phyloP scores from a whole-genome alignment of 2,797 vertebrate genomes.

The Oryzias dopingdopingensis region DNA sequence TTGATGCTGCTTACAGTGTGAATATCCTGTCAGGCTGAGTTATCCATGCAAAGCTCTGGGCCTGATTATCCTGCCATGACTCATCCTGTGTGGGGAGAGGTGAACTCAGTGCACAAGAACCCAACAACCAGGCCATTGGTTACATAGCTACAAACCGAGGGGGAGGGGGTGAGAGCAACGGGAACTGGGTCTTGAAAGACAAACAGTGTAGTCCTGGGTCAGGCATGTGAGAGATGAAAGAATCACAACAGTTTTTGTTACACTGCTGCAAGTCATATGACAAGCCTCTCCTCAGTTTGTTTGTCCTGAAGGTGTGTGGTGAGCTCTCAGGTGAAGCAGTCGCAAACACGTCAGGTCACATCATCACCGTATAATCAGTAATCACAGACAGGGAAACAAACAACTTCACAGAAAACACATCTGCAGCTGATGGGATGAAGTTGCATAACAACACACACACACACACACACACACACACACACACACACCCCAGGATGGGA shows the following conservation, averaged over 20 bases:
- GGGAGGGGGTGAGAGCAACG: constrained; percentile 26
- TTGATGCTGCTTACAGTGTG: constrained; percentile 46
- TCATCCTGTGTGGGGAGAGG: constrained; percentile 63
- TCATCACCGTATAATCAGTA: constrained; percentile 55
- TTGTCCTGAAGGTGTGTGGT: constrained; percentile 25
- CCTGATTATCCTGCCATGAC: constrained; percentile 73
- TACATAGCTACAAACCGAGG: constrained; percentile 56
- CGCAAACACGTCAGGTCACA: constrained; percentile 47
- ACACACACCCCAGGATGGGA: neutral
- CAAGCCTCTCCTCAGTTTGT: constrained; percentile 28
- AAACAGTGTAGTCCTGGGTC: constrained; percentile 18
- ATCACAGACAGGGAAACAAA: constrained; percentile 47
- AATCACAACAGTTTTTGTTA: constrained; percentile 9
- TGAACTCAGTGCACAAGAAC: constrained; percentile 75
- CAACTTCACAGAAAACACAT: constrained; percentile 63
- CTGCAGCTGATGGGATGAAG: constrained; percentile 49
- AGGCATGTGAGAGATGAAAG: constrained; percentile 31
- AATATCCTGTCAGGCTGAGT: constrained; percentile 60
- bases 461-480: too few relatives aligned
- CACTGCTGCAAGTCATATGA: constrained; percentile 17
- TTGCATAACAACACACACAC: constrained; percentile 52
- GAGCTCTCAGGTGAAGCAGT: too few relatives aligned
- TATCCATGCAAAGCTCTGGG: constrained; percentile 73
- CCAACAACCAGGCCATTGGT: constrained; percentile 75
- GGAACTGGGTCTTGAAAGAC: constrained; percentile 42